A percentile compares a stretch with the other conserved stretches of the same genome.
Evolutionary conservation across 2,113 vertebrate species (phyloP).

Genomic region (Psophia crepitans): DNA sequence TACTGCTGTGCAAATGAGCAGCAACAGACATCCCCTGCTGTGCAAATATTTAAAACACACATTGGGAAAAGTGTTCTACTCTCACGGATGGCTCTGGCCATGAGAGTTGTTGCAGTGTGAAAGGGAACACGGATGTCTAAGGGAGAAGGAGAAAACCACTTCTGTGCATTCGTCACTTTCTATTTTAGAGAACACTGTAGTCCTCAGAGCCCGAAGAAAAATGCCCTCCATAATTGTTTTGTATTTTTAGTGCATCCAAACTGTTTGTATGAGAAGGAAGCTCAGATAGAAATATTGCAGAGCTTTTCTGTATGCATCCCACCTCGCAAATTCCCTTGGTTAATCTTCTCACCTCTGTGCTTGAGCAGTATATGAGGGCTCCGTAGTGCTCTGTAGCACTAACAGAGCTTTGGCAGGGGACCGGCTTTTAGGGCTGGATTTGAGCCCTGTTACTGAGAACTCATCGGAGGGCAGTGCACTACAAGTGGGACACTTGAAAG

Average conservation of each 20-base stretch:
- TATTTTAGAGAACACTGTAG: background rate
- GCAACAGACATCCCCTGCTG: background rate
- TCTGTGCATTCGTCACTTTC: background rate
- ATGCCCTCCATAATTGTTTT: background rate
- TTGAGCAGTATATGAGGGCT: background rate
- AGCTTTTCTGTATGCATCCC: rapidly evolving
- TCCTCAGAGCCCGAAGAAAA: background rate
- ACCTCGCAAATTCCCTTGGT: background rate
- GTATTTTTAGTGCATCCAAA: background rate
- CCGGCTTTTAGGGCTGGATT: background rate
- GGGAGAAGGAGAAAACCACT: background rate
- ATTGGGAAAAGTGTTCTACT: background rate
- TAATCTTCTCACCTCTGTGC: background rate
- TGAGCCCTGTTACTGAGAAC: background rate
- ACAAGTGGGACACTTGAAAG: slow-evolving; percentile 7
- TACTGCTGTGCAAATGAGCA: background rate
- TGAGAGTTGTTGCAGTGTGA: background rate
- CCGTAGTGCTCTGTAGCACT: background rate
- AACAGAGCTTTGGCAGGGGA: background rate
- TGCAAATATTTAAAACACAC: background rate
- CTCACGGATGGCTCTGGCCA: background rate
- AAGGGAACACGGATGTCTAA: background rate
- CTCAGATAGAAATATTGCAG: background rate
- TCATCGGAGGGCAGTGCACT: background rate
- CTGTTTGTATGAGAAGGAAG: background rate